phyloP scores from a whole-genome alignment of 2,888 invertebrate species.

The Gryllus longicercus region DNA sequence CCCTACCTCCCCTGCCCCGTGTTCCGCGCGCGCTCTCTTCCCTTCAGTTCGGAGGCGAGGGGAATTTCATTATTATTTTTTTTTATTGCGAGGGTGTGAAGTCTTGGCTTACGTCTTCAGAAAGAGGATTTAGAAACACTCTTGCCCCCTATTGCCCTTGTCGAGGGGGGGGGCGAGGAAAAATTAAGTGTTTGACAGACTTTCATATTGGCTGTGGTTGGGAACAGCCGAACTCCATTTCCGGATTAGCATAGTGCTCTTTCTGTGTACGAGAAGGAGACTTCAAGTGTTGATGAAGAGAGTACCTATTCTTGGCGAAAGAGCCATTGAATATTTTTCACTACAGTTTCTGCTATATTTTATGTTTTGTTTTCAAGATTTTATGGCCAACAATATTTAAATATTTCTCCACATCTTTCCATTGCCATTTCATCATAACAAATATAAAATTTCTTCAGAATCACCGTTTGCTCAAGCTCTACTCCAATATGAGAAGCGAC shows the following conservation, averaged over 20 bases:
- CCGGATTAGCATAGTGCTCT: not conserved
- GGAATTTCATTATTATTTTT: slow-evolving; percentile 17
- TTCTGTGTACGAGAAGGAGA: not conserved
- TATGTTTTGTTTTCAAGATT: no score
- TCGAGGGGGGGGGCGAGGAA: not conserved
- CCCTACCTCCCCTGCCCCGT: not conserved
- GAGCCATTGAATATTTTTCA: no score
- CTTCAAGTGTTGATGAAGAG: not conserved
- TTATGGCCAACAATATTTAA: no score
- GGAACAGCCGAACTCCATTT: not conserved
- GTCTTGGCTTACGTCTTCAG: slow-evolving; percentile 10
- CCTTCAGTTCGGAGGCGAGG: not conserved
- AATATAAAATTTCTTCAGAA: no score
- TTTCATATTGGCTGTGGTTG: slow-evolving; percentile 1
- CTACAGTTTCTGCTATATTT: no score
- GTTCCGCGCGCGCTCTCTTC: not conserved
- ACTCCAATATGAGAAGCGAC: no score
- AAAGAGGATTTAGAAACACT: slow-evolving; percentile 17
- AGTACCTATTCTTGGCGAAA: no score
- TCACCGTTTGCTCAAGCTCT: no score
- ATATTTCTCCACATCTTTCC: no score
- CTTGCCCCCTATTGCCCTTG: slow-evolving; percentile 5
- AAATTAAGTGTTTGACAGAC: slow-evolving; percentile 10
- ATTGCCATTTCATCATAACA: no score
- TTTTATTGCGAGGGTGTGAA: slow-evolving; percentile 17